Base-by-base conservation (phyloP, 2,888 invertebrate species). In the Pseudoips prasinana region DNA sequence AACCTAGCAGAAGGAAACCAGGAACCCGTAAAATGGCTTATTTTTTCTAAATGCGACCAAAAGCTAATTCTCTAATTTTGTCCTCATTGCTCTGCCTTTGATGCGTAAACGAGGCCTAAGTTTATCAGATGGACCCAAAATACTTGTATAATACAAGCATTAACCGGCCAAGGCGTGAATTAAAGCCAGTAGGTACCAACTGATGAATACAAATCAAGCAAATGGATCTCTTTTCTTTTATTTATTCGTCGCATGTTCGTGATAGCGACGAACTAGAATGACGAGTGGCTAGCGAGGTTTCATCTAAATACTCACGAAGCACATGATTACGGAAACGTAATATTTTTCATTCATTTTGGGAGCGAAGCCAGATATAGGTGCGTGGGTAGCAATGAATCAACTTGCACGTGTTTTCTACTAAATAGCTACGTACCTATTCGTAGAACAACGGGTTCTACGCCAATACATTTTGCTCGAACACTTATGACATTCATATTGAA, bases 311-410 rank as follows among this genome's bases (percentile, higher is more conserved):
- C 10, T 14, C 7, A 32, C 8, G 25, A 23, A 33, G 17, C 22
- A 30, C 23, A 29, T 25, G 20, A 8, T 25, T 33, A 11, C 25
- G 9, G n/a, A 17, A 29, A 35, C 26, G 11, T 27, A 23, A 26
- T 32, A 14, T 19, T 29, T 14, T 14, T 30, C 8, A 27, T 41
- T 34, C 11, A 37, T 39, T 29, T 31, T 31, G 24, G 45, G 23
- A 33, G 41, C 40, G 25, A 33, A 40, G 48, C 44, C 44, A 56
- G 55, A 58, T 66, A 67, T 62, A 64, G 49, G 33, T 26, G 62
- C 60, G 67, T 72, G 61, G 68, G 68, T 41, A 42, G 54, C 32
- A 42, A 39, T 54, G 61, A 55, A 51, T 60, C 48, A 51, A 53
- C 49, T 43, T 48, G 51, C 57, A 55, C 54, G 61, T 54, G 56